Evolutionary conservation across 2,797 vertebrate species (phyloP).

Genomic region (Gephyroberyx darwinii): DNA sequence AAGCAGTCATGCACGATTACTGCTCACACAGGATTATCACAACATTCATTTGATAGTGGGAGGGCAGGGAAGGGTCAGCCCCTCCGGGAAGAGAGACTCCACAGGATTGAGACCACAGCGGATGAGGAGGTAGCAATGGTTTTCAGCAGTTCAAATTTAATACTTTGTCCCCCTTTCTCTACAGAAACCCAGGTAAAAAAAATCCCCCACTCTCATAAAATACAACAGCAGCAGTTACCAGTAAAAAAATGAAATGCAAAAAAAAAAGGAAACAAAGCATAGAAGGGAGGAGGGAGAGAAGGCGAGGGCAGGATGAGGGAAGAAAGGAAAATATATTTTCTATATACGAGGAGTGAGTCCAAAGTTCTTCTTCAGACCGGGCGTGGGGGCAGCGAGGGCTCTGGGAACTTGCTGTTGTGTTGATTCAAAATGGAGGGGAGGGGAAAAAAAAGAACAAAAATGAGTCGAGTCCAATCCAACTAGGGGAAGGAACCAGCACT

Average conservation of each 20-base stretch:
- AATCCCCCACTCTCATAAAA: conserved; percentile 94
- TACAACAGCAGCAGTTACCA: conserved; percentile 99
- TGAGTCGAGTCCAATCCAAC: conserved; percentile 85
- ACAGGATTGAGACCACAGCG: conserved; percentile 75
- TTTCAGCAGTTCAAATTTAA: conserved; percentile 88
- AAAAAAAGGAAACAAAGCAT: conserved; percentile 69
- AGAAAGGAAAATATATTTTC: conserved; percentile 83
- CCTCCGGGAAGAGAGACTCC: conserved; percentile 38
- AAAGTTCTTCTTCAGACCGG: conserved; percentile 81
- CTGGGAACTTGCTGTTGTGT: conserved; percentile 89
- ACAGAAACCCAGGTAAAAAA: conserved; percentile 98
- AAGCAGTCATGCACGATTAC: conserved; percentile 13
- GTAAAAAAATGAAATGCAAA: conserved; percentile 91
- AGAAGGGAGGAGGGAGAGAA: conserved; percentile 60
- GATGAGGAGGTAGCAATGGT: conserved; percentile 80
- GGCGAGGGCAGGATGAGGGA: conserved; percentile 60
- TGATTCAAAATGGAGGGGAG: conserved; percentile 80
- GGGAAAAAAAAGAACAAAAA: conserved; percentile 70
- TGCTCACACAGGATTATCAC: conserved; percentile 24
- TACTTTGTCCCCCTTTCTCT: conserved; percentile 88
- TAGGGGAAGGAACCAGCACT: conserved; percentile 84
- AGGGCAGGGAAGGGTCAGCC: conserved; percentile 10
- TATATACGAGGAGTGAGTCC: conserved; percentile 78
- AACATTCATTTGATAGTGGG: conserved; percentile 30
- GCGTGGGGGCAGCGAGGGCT: conserved; percentile 75